phyloP scores from a whole-genome alignment of 1,140 invertebrate genomes.

The Lineus longissimus region DNA sequence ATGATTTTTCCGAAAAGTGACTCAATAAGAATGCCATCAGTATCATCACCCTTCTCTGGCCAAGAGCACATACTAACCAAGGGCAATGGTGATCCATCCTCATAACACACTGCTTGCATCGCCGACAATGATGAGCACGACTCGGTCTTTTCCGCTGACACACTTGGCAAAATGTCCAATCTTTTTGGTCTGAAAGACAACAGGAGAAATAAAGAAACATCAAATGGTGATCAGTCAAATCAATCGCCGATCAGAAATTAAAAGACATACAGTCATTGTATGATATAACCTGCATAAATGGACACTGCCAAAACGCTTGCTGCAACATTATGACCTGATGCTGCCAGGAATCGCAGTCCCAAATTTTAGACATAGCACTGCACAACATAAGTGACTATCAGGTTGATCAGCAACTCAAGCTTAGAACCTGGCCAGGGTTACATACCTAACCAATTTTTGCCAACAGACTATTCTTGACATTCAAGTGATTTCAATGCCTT shows the following conservation, averaged over 20 bases:
- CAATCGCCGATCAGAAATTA: background rate
- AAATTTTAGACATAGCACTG: no score
- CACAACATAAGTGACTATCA: no score
- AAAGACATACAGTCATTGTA: background rate
- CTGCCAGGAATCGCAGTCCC: no score
- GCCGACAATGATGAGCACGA: constrained; percentile 82
- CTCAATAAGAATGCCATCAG: background rate
- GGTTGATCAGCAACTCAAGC: no score
- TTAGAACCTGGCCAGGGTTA: no score
- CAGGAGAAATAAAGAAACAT: constrained; percentile 7
- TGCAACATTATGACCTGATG: background rate
- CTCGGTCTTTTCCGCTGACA: constrained; percentile 83
- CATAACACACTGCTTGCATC: constrained; percentile 80
- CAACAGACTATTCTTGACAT: no score
- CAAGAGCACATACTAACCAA: constrained; percentile 56
- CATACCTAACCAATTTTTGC: no score
- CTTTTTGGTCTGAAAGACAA: constrained; percentile 47
- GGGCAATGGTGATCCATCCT: constrained; percentile 91
- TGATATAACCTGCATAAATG: background rate
- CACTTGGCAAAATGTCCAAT: constrained; percentile 80
- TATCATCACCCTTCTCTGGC: background rate
- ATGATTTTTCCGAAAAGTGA: background rate
- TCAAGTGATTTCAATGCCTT: no score
- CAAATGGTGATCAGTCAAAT: background rate
- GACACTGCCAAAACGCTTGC: background rate